Evolutionary conservation across 2,888 invertebrate genomes (phyloP).

Genomic region (Drosophila kanekoi): DNA sequence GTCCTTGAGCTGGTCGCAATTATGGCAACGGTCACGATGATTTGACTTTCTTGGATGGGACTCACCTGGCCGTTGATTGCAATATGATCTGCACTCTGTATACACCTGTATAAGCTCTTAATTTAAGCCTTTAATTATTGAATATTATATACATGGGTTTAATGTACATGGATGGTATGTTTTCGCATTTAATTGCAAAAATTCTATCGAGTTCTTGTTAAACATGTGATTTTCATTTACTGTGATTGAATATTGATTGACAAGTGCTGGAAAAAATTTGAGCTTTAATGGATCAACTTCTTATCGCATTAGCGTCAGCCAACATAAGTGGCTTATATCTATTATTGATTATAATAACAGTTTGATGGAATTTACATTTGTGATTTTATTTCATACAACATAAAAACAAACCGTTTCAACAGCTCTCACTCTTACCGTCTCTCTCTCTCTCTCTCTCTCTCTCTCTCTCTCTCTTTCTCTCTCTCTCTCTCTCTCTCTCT

Average conservation of each 20-base stretch:
- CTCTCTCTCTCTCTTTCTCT: background rate
- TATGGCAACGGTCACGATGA: constrained; percentile 58
- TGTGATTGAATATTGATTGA: constrained; percentile 20
- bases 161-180: constrained; percentile 23
- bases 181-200: background rate
- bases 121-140: constrained; percentile 24
- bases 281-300: constrained; percentile 7
- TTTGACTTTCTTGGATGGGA: constrained; percentile 28
- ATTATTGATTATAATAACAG: background rate
- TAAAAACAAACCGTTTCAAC: too few relatives aligned
- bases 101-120: background rate
- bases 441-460: too few relatives aligned
- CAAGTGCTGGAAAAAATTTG: constrained; percentile 1
- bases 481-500: background rate
- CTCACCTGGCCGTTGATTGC: constrained; percentile 24
- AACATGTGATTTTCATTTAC: constrained; percentile 40
- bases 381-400: too few relatives aligned
- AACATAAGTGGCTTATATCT: background rate
- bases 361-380: background rate
- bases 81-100: constrained; percentile 25
- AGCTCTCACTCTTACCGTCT: too few relatives aligned
- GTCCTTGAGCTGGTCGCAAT: constrained; percentile 66
- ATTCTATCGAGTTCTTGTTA: constrained; percentile 20
- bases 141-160: constrained; percentile 15
- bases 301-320: background rate